Percentiles rank a stretch among this genome's conserved stretches.
phyloP scores from a whole-genome alignment of 2,888 invertebrate genomes.

The Malthinus seriepunctatus region DNA sequence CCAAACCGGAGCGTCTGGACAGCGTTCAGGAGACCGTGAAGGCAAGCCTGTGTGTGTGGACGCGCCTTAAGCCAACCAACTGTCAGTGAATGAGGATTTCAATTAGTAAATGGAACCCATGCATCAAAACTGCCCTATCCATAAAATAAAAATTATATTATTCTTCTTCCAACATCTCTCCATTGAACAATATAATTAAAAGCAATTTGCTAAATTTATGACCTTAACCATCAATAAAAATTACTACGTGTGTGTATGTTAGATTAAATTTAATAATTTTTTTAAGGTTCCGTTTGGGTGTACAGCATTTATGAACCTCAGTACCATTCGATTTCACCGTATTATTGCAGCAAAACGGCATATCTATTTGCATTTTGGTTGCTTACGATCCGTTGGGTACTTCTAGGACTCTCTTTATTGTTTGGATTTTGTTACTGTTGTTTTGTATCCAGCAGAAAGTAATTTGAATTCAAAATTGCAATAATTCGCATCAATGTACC shows the following conservation, averaged over 20 bases:
- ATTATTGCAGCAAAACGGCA: constrained; percentile 13
- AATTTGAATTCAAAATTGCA: background rate
- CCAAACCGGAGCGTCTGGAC: no score
- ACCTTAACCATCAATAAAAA: no score
- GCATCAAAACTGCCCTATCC: no score
- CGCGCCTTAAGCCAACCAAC: no score
- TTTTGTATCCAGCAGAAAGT: background rate
- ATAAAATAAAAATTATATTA: no score
- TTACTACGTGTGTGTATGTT: background rate
- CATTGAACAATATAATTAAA: background rate
- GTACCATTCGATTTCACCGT: background rate
- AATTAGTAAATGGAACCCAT: no score
- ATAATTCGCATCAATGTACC: no score
- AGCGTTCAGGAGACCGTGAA: no score
- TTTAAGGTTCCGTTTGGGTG: constrained; percentile 20
- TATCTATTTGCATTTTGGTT: constrained; percentile 17
- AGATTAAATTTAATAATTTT: background rate
- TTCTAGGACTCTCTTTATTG: constrained; percentile 8
- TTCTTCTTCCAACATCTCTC: background rate
- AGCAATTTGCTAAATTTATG: no score
- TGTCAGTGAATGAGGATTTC: no score
- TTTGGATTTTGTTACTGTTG: constrained; percentile 9
- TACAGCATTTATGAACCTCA: constrained; percentile 16
- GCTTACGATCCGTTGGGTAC: constrained; percentile 16
- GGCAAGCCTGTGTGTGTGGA: no score